Evolutionary conservation across 2,888 invertebrate genomes (phyloP).

Genomic region (Drosophila macrothrix): DNA sequence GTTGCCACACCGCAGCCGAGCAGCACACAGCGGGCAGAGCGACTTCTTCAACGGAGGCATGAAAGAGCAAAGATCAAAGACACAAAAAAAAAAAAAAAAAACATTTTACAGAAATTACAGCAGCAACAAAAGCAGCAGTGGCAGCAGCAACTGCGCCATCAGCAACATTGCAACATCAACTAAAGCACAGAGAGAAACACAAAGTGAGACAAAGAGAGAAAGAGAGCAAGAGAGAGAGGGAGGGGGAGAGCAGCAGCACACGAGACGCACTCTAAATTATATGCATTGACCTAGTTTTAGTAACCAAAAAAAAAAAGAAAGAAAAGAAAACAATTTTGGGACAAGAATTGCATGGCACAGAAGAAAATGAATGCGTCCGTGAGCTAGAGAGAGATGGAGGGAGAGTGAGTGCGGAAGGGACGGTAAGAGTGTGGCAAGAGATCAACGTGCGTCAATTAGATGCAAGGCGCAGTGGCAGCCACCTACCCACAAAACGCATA

Average conservation of each 20-base stretch:
- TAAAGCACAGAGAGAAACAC: constrained; percentile 12
- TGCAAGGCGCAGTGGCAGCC: constrained; percentile 37
- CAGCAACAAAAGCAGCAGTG: constrained; percentile 26
- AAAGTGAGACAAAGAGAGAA: neutral
- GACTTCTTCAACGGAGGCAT: constrained; percentile 9
- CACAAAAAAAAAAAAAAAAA: constrained; percentile 26
- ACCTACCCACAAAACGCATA: constrained; percentile 7
- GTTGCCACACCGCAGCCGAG: constrained; percentile 53
- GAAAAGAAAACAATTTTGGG: constrained; percentile 36
- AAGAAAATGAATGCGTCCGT: constrained; percentile 5
- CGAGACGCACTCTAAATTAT: constrained; percentile 59
- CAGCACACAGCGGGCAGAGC: constrained; percentile 27
- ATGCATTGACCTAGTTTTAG: constrained; percentile 73
- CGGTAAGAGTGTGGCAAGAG: constrained; percentile 13
- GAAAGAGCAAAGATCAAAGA: constrained; percentile 66
- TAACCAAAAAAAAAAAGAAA: constrained; percentile 39
- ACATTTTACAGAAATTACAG: constrained; percentile 51
- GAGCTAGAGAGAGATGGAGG: constrained; percentile 2
- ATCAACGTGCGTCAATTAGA: constrained; percentile 54
- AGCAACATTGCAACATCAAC: constrained; percentile 66
- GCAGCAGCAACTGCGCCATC: constrained; percentile 43
- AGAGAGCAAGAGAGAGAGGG: neutral
- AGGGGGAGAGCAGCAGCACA: constrained; percentile 15
- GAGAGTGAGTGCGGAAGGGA: neutral
- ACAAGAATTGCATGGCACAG: constrained; percentile 64